Evolutionary conservation across 2,113 vertebrate species (phyloP).

Genomic region (Meles meles): DNA sequence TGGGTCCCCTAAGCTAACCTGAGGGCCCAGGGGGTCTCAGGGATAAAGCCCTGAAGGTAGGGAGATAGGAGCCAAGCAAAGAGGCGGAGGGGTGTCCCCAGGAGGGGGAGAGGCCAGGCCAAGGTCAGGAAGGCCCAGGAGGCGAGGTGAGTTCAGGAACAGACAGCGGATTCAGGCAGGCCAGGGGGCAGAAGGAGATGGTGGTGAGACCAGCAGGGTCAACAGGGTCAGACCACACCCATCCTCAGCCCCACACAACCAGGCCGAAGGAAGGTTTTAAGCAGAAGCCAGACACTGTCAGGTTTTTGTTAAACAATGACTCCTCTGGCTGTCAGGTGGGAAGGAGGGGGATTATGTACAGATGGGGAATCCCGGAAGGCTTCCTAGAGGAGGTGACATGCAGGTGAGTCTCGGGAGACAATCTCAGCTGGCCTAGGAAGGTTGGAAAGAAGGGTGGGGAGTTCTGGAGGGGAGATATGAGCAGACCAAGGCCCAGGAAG

Average conservation of each 20-base stretch:
- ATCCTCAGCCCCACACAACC: neutral
- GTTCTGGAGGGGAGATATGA: neutral
- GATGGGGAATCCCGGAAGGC: neutral
- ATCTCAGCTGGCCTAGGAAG: neutral
- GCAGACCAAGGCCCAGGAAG: neutral
- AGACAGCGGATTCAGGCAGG: neutral
- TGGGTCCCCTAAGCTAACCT: neutral
- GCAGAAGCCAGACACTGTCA: neutral
- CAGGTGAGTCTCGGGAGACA: neutral
- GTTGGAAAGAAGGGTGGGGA: neutral
- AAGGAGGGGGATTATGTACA: neutral
- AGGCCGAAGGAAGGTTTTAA: rapidly evolving
- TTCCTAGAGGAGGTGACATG: neutral
- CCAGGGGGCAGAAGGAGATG: neutral
- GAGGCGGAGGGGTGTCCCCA: neutral
- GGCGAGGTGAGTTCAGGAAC: neutral
- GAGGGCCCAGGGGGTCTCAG: rapidly evolving
- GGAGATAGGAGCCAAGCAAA: neutral
- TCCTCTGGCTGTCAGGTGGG: neutral
- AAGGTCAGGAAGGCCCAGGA: neutral
- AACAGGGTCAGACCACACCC: no score
- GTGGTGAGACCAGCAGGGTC: rapidly evolving
- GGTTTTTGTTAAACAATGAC: neutral
- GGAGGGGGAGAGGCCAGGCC: neutral
- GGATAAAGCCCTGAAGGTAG: neutral